Percentiles rank a stretch among this genome's conserved stretches.
Evolutionary conservation across 2,797 vertebrate species (phyloP).

Genomic region (Rhodeus uyekii): DNA sequence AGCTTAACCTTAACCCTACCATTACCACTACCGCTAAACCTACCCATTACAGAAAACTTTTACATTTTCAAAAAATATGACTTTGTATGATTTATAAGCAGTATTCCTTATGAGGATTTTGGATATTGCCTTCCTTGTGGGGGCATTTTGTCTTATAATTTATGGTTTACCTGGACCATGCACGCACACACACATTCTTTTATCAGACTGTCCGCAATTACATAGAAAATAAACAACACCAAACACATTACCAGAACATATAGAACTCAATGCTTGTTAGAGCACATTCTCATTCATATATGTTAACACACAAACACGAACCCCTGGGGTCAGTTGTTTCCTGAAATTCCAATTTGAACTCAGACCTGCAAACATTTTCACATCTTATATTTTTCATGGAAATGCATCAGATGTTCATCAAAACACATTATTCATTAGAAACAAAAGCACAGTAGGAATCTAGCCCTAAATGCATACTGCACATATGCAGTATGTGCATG

Average conservation of each 20-base stretch:
- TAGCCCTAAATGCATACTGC: background rate
- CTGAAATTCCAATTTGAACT: background rate
- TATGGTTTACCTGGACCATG: no score
- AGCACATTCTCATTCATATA: background rate
- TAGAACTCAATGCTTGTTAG: background rate
- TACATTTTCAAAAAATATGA: no score
- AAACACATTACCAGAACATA: slow-evolving; percentile 5
- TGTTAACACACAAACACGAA: background rate
- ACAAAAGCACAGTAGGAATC: background rate
- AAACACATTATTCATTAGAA: slow-evolving; percentile 39
- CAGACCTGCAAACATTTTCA: slow-evolving; percentile 4
- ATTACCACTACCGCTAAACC: no score
- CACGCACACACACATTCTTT: slow-evolving; percentile 25
- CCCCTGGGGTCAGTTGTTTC: background rate
- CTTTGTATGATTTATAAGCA: no score
- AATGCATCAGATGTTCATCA: slow-evolving; percentile 14
- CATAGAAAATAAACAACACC: slow-evolving; percentile 32
- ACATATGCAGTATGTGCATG: no score
- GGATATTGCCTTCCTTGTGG: no score
- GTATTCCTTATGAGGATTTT: no score
- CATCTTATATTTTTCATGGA: background rate
- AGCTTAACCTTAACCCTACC: no score
- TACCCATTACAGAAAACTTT: no score
- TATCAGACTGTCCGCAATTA: slow-evolving; percentile 26
- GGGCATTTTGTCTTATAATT: no score